Conservation (phyloP, 2,888 invertebrate genomes). For the Xestia xanthographa region DNA sequence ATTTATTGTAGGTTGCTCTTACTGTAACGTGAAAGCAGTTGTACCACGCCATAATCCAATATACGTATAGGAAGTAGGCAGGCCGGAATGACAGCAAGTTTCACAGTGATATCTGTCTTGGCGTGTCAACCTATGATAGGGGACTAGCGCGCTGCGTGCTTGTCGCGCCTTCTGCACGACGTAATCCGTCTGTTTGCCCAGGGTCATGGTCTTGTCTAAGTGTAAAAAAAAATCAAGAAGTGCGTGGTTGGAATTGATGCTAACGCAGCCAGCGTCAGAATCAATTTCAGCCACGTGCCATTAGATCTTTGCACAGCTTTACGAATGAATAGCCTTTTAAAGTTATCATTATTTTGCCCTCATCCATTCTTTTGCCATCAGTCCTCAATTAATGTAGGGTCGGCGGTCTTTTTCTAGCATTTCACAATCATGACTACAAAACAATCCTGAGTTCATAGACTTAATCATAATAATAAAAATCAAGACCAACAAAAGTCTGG, state of each 20-base stretch:
- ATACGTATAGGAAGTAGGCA: not conserved
- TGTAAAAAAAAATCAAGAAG: too few relatives aligned
- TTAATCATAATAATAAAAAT: not conserved
- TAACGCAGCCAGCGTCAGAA: too few relatives aligned
- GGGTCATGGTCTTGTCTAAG: conserved; percentile 16
- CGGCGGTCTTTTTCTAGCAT: too few relatives aligned
- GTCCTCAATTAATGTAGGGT: too few relatives aligned
- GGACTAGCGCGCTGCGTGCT: not conserved
- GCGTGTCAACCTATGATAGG: conserved; percentile 13
- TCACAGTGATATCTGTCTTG: conserved; percentile 5
- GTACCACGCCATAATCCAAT: not conserved
- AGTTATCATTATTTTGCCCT: too few relatives aligned
- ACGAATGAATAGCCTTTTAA: not conserved
- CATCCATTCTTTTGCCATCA: too few relatives aligned
- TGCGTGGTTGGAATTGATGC: not conserved
- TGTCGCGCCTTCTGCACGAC: conserved; percentile 14
- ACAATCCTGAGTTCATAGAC: not conserved
- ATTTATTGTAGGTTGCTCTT: conserved; percentile 18
- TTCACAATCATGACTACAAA: too few relatives aligned
- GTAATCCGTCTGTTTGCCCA: conserved; percentile 7
- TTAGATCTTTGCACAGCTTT: not conserved
- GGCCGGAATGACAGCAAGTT: conserved; percentile 16
- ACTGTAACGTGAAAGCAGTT: not conserved
- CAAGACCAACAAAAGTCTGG: not conserved
- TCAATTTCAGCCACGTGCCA: too few relatives aligned